A percentile compares a stretch with the other conserved stretches of the same genome.
These are phyloP conservation scores for Centropristis striata DNA, from an alignment of 2,113 vertebrate genomes.

Conservation along the genomic window DNA sequence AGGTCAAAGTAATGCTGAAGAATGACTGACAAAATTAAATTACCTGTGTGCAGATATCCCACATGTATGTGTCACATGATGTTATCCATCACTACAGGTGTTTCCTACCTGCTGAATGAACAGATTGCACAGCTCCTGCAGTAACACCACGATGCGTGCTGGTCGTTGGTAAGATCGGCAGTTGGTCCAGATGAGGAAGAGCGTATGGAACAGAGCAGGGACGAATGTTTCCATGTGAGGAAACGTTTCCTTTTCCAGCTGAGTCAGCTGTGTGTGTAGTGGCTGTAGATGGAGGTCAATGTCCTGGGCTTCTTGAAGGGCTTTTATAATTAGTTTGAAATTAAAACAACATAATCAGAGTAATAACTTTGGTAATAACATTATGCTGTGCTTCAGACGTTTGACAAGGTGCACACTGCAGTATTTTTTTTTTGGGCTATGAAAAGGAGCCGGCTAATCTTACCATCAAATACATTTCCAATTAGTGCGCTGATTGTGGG, in stretches of 20 bases:
- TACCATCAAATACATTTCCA: slow-evolving; percentile 83
- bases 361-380: neutral
- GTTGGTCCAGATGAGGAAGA: slow-evolving; percentile 87
- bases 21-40: neutral
- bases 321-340: slow-evolving; percentile 66
- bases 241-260: slow-evolving; percentile 83
- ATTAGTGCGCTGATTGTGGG: slow-evolving; percentile 82
- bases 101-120: slow-evolving; percentile 85
- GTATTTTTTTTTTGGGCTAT: neutral
- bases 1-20: neutral
- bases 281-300: slow-evolving; percentile 85
- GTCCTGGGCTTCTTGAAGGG: slow-evolving; percentile 85
- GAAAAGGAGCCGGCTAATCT: slow-evolving; percentile 30
- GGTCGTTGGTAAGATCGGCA: slow-evolving; percentile 85
- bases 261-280: slow-evolving; percentile 76
- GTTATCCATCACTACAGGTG: neutral
- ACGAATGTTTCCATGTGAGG: slow-evolving; percentile 67
- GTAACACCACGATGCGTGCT: slow-evolving; percentile 81
- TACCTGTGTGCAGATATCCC: too few relatives aligned
- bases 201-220: slow-evolving; percentile 84
- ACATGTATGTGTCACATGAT: neutral
- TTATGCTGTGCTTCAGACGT: neutral
- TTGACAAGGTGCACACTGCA: neutral
- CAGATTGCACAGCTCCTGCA: slow-evolving; percentile 89
- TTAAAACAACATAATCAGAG: neutral